Percentiles rank a stretch among this genome's conserved stretches.
Conservation (phyloP, 2,797 vertebrate species). For the Sebastes aleutianus region DNA sequence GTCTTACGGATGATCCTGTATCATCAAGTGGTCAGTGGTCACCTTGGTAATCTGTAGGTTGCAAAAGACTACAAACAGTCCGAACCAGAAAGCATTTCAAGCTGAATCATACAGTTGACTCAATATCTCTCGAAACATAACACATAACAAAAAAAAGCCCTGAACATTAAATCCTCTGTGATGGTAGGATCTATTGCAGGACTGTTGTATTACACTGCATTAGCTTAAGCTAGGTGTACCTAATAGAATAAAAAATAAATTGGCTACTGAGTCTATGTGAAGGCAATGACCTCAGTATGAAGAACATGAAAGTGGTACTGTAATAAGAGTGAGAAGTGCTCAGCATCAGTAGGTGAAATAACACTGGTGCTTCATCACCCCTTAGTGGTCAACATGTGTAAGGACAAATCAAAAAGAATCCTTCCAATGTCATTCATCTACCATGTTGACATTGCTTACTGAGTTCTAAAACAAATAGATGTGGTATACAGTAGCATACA, state of each 20-base stretch:
- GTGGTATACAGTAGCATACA: not conserved
- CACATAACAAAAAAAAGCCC: not conserved
- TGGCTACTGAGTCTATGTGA: not conserved
- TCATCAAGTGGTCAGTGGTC: too few relatives aligned
- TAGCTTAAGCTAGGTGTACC: not conserved
- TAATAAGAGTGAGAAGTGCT: not conserved
- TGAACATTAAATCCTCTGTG: not conserved
- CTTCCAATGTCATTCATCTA: constrained; percentile 1
- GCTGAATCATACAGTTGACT: not conserved
- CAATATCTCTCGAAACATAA: not conserved
- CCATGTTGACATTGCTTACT: not conserved
- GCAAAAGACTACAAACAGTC: too few relatives aligned
- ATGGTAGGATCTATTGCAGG: not conserved
- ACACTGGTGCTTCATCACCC: constrained; percentile 5
- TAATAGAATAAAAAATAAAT: not conserved
- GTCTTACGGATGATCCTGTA: too few relatives aligned
- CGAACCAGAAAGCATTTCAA: too few relatives aligned
- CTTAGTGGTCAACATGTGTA: constrained; percentile 27
- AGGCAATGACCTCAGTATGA: not conserved
- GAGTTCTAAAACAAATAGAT: not conserved
- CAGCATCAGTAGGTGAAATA: not conserved
- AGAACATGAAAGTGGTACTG: not conserved
- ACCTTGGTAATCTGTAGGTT: too few relatives aligned
- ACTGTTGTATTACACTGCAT: not conserved
- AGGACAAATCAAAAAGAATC: not conserved